Percentiles rank a stretch among this genome's conserved stretches.
Conservation (phyloP, 2,888 invertebrate species). For the Tetropium fuscum region DNA sequence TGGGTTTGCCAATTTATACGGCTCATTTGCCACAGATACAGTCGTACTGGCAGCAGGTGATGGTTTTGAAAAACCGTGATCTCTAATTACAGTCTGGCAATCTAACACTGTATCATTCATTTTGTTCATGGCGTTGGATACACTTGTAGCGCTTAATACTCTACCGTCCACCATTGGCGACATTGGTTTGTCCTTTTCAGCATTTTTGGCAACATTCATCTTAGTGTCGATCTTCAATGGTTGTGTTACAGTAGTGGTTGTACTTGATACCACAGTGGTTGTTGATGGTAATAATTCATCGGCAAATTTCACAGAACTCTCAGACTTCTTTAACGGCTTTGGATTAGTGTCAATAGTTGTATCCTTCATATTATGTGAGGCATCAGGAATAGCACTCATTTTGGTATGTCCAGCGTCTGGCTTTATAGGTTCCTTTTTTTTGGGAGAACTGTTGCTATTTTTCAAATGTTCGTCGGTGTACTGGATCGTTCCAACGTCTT, state of each 20-base stretch:
- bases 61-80: slow-evolving; percentile 53
- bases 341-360: not conserved
- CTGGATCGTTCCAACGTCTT: too few species aligned
- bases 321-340: slow-evolving; percentile 19
- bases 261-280: slow-evolving; percentile 61
- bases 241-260: slow-evolving; percentile 62
- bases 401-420: not conserved
- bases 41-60: slow-evolving; percentile 50
- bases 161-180: slow-evolving; percentile 59
- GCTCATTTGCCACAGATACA: slow-evolving; percentile 45
- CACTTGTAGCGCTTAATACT: slow-evolving; percentile 63
- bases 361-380: not conserved
- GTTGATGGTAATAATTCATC: slow-evolving; percentile 49
- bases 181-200: slow-evolving; percentile 46
- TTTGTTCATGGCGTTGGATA: slow-evolving; percentile 63
- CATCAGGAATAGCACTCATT: slow-evolving; percentile 9
- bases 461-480: too few species aligned
- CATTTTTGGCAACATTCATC: slow-evolving; percentile 48
- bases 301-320: slow-evolving; percentile 28
- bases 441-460: not conserved
- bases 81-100: slow-evolving; percentile 62
- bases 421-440: slow-evolving; percentile 13
- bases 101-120: slow-evolving; percentile 65
- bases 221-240: slow-evolving; percentile 63
- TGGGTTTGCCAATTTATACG: slow-evolving; percentile 35